Evolutionary conservation across 2,797 vertebrate species (phyloP), one percentile per base, ranked within the genome.

Genomic region (Fistularia tabacaria): DNA sequence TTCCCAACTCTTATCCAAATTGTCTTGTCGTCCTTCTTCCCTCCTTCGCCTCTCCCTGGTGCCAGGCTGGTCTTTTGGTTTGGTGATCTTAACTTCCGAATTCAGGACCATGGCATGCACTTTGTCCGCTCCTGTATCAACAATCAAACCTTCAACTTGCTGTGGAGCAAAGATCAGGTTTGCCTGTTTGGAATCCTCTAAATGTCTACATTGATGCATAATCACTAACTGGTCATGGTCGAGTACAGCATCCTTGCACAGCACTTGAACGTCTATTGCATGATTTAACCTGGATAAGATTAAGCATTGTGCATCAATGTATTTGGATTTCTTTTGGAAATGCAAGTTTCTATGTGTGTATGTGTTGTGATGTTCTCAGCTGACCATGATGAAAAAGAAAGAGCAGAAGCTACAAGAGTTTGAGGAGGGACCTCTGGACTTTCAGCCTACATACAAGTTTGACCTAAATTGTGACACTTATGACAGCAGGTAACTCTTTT

Each of bases 161-260:
- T 99, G 25, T 98, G 95, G 97, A 91, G 92, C 25, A 96, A 97
- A 73, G 96, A 98, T 74, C 96, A 99, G 94, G 96, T 98, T 47
- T 12, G 6, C 14, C 14, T 55, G n/a, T 14, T 44, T 12, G n/a
- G 39, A 40, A 10, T 10, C 39, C 11, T 9, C 59, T 4, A 36
- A 9, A 49, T 36, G 7, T 7, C 4, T 25, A 25, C 25, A 25
- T 25, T 5, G 5, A 25, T 25, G 25, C 5, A 25, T 25, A 25
- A 25, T 5, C 25, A 25, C 25, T 25, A 25, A 25, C 25, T 3
- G 5, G 25, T 25, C 25, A 25, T 25, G 25, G 25, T 25, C 5
- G 25, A 5, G 38, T 13, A 7, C 14, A 6, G 12, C 3, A 3
- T 36, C 10, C 9, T 9, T 10, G 13, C 38, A 39, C 10, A 7